phyloP scores from a whole-genome alignment of 2,113 vertebrate species.

The Thomomys bottae region DNA sequence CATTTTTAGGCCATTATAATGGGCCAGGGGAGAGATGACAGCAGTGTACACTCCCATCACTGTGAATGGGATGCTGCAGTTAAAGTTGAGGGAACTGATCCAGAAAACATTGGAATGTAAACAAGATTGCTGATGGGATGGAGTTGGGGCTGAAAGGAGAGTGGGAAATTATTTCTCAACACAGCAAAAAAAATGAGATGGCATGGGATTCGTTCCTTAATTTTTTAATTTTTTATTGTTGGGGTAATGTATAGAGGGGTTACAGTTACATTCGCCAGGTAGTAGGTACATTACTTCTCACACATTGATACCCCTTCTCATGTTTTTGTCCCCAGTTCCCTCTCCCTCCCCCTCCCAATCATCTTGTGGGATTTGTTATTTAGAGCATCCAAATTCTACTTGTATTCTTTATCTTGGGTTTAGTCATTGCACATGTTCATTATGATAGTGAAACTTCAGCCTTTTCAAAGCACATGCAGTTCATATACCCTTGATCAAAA shows the following conservation, averaged over 20 bases:
- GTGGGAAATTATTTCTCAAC: neutral
- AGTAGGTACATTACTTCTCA: no score
- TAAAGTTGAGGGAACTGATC: no score
- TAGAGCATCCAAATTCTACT: neutral
- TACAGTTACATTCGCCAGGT: no score
- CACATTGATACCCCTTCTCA: no score
- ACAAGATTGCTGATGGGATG: neutral
- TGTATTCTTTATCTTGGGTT: slow-evolving; percentile 5
- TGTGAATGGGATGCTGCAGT: neutral
- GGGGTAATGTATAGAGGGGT: no score
- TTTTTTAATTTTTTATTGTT: no score
- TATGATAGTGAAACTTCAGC: neutral
- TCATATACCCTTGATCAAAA: neutral
- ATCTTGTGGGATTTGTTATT: neutral
- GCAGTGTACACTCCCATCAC: neutral
- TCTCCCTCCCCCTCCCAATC: no score
- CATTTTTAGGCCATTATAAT: no score
- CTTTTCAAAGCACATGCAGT: neutral
- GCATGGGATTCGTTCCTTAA: no score
- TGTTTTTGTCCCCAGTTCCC: no score
- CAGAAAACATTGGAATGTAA: neutral
- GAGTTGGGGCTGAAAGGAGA: neutral
- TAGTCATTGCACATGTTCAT: neutral
- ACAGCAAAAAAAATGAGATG: neutral
- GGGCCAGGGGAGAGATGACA: neutral